phyloP scores from a whole-genome alignment of 2,113 vertebrate species.

The Marmota flaviventris region DNA sequence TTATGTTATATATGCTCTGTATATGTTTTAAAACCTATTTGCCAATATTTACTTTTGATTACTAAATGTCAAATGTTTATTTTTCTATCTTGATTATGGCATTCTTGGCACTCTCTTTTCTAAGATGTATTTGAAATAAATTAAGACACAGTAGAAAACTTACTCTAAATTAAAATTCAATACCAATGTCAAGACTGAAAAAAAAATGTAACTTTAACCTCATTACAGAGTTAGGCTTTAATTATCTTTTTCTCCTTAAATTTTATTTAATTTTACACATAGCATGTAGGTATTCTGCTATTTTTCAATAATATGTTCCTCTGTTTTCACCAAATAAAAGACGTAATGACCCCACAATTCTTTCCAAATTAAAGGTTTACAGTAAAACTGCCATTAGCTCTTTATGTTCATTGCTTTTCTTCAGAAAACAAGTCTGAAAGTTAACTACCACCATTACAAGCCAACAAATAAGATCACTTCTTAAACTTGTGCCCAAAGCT shows the following conservation, averaged over 20 bases:
- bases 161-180: not conserved
- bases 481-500: conserved; percentile 56
- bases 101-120: not conserved
- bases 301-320: conserved; percentile 43
- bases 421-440: conserved; percentile 48
- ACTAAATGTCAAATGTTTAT: not conserved
- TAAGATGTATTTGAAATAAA: conserved; percentile 10
- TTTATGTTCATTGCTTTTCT: conserved; percentile 55
- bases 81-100: not conserved
- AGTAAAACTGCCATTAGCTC: conserved; percentile 56
- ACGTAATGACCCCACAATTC: not conserved
- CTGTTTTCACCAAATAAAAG: conserved; percentile 20
- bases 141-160: not conserved
- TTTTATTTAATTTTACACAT: not conserved
- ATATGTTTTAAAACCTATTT: not conserved
- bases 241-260: conserved; percentile 29
- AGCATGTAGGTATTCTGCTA: not conserved
- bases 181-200: not conserved
- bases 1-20: not conserved
- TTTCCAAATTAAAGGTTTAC: conserved; percentile 59
- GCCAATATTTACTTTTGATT: not conserved
- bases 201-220: not conserved
- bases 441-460: conserved; percentile 55
- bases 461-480: conserved; percentile 50
- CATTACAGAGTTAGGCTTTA: conserved; percentile 21